Conservation (phyloP, 1,140 invertebrate species). For the Geopemphigus sp. region DNA sequence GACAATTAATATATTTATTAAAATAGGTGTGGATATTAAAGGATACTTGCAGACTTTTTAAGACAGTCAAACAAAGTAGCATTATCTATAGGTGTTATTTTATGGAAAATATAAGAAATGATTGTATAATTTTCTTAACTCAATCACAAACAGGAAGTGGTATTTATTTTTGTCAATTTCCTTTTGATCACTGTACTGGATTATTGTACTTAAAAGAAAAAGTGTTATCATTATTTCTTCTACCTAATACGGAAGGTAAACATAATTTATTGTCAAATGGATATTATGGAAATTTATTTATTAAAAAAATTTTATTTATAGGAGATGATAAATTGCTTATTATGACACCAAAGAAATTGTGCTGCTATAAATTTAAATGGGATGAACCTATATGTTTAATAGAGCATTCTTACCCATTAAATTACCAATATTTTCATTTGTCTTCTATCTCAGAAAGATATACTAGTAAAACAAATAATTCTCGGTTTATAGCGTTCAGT, state of each 20-base stretch:
- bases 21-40: slow-evolving; percentile 37
- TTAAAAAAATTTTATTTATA: not conserved
- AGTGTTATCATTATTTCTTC: slow-evolving; percentile 25
- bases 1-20: not conserved
- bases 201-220: slow-evolving; percentile 26
- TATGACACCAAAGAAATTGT: not conserved
- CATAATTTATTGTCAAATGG: not conserved
- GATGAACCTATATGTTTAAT: not conserved
- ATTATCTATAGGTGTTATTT: slow-evolving; percentile 14
- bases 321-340: slow-evolving; percentile 2
- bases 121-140: not conserved
- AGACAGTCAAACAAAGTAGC: not conserved
- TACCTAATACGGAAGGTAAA: slow-evolving; percentile 14
- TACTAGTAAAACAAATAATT: not conserved
- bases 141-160: not conserved
- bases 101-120: not conserved
- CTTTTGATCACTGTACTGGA: slow-evolving; percentile 13
- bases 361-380: not conserved
- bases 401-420: not conserved
- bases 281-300: not conserved
- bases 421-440: not conserved
- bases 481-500: slow-evolving; percentile 17
- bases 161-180: slow-evolving; percentile 2
- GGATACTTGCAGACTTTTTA: not conserved
- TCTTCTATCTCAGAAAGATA: slow-evolving; percentile 18